Conservation (phyloP, 1,140 invertebrate genomes). For the Paraescarpia echinospica region DNA sequence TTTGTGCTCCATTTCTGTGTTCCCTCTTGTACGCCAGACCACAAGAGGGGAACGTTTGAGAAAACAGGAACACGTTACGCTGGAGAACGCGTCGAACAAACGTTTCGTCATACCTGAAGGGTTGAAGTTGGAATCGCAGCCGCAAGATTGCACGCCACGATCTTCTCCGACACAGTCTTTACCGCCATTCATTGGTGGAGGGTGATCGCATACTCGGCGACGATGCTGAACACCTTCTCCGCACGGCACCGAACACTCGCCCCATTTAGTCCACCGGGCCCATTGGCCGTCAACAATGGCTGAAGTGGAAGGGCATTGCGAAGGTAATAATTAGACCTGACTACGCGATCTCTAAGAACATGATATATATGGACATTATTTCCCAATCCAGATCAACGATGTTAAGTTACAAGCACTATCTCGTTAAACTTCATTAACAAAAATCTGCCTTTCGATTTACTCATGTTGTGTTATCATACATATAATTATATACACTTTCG, state of each 20-base stretch:
- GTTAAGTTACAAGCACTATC: too few species aligned
- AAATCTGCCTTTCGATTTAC: too few species aligned
- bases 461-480: too few species aligned
- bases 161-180: neutral
- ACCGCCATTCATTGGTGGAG: constrained; percentile 16
- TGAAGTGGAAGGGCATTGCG: neutral
- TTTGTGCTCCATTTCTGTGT: too few species aligned
- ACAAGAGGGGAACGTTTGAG: too few species aligned
- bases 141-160: neutral
- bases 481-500: too few species aligned
- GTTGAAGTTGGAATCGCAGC: neutral
- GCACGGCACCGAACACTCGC: constrained; percentile 4
- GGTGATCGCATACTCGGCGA: neutral
- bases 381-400: too few species aligned
- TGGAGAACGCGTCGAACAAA: neutral
- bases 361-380: too few species aligned
- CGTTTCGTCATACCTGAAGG: neutral
- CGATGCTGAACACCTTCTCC: neutral
- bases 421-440: too few species aligned
- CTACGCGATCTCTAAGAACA: too few species aligned
- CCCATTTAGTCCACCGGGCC: neutral
- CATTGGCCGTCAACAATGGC: neutral
- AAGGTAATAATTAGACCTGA: too few species aligned
- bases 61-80: neutral
- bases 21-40: too few species aligned